phyloP scores from a whole-genome alignment of 1,140 invertebrate species.

The Aethina tumida region DNA sequence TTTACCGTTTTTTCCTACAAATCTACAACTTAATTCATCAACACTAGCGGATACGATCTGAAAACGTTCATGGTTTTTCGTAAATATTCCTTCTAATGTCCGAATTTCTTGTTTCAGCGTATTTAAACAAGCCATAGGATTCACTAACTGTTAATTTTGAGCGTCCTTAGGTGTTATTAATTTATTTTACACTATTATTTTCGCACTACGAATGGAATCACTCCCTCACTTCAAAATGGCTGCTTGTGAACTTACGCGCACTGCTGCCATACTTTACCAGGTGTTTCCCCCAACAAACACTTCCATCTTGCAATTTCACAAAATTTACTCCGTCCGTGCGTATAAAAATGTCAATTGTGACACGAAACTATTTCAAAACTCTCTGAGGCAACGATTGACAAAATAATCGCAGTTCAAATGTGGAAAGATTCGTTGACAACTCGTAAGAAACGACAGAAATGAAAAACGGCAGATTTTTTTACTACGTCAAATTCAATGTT shows the following conservation, averaged over 20 bases:
- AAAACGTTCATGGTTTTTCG: slow-evolving; percentile 93
- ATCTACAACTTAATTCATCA: slow-evolving; percentile 94
- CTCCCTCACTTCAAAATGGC: slow-evolving; percentile 8
- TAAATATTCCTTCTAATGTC: slow-evolving; percentile 89
- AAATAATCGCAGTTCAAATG: too few species aligned
- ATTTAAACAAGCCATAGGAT: slow-evolving; percentile 90
- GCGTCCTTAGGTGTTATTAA: slow-evolving; percentile 6
- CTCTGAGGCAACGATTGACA: too few species aligned
- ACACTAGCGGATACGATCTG: slow-evolving; percentile 95
- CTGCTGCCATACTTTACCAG: too few species aligned
- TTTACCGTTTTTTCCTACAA: slow-evolving; percentile 88
- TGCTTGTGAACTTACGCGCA: background rate
- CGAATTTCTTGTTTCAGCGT: slow-evolving; percentile 96
- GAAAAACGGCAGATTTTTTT: too few species aligned
- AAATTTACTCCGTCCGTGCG: too few species aligned
- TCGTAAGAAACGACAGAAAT: too few species aligned
- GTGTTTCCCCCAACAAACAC: too few species aligned
- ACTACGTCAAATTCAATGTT: too few species aligned
- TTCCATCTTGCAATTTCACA: too few species aligned
- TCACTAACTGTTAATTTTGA: slow-evolving; percentile 27
- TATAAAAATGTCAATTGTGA: too few species aligned
- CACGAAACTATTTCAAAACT: too few species aligned
- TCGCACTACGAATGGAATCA: slow-evolving; percentile 1
- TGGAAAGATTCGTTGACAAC: too few species aligned
- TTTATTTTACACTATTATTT: slow-evolving; percentile 1